These are phyloP conservation scores for Eclectus roratus DNA, from an alignment of 2,113 vertebrate genomes.

Conservation along the genomic window DNA sequence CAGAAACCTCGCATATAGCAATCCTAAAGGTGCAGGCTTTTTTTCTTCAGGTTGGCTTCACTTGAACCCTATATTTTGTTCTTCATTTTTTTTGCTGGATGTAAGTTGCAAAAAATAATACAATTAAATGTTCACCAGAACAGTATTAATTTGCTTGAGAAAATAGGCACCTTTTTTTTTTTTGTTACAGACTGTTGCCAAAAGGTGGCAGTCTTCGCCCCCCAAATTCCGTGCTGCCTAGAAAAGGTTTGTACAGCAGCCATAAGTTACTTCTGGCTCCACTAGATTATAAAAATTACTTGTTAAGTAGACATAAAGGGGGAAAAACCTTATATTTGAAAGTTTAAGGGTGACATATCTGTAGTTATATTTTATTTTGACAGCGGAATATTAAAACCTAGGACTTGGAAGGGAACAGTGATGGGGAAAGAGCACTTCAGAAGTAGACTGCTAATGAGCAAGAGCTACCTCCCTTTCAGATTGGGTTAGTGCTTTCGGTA, in stretches of 20 bases:
- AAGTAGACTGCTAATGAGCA: background rate
- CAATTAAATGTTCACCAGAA: background rate
- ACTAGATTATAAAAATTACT: background rate
- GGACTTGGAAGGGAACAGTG: background rate
- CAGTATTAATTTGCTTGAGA: background rate
- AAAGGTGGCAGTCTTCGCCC: constrained; percentile 56
- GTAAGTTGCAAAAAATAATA: background rate
- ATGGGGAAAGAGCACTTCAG: background rate
- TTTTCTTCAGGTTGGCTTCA: background rate
- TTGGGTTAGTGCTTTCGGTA: background rate
- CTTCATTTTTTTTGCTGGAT: background rate
- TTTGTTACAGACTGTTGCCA: background rate
- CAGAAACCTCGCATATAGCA: background rate
- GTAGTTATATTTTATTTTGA: constrained; percentile 9
- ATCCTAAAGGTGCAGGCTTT: fast-evolving
- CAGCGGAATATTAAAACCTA: background rate
- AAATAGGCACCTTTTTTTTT: background rate
- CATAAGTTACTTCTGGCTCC: background rate
- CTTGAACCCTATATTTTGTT: background rate
- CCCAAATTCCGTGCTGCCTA: background rate
- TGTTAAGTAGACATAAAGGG: background rate
- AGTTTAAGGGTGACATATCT: background rate
- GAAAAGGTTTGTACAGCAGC: background rate
- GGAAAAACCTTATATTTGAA: background rate
- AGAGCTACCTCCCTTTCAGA: background rate